Conservation (phyloP, 1,140 invertebrate species). For the Araneus ventricosus region DNA sequence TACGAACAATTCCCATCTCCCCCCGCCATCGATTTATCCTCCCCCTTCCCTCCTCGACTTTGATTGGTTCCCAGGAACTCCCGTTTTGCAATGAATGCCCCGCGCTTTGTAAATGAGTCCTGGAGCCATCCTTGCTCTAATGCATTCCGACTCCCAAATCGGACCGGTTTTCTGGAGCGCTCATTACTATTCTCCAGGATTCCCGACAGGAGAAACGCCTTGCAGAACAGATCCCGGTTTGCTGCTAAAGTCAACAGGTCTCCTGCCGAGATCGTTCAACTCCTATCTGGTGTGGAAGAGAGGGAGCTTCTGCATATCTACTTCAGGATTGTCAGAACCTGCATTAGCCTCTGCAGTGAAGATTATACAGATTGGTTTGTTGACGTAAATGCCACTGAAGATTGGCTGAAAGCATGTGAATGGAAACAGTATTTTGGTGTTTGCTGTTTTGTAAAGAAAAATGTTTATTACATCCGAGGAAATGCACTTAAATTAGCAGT, state of each 20-base stretch:
- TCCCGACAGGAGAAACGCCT: background rate
- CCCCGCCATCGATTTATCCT: background rate
- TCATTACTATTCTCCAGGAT: background rate
- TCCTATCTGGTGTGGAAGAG: background rate
- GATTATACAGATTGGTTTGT: no score
- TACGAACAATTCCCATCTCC: background rate
- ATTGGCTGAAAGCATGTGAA: no score
- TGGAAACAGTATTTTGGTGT: no score
- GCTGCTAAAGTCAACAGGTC: background rate
- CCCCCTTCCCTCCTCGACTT: background rate
- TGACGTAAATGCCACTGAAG: no score
- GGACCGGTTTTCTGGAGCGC: background rate
- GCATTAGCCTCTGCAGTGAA: no score
- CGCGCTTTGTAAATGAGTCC: background rate
- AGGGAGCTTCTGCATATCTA: background rate
- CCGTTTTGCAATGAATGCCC: constrained; percentile 28
- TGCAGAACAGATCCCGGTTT: background rate
- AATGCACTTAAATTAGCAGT: no score
- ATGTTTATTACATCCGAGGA: no score
- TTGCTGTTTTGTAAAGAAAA: no score
- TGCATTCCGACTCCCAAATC: background rate
- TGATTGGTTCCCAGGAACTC: constrained; percentile 3
- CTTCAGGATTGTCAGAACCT: no score
- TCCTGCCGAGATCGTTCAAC: background rate
- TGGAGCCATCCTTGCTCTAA: background rate